These are phyloP conservation scores for Temnothorax curvispinosus DNA, from an alignment of 1,140 invertebrate genomes.

Conservation along the genomic window DNA sequence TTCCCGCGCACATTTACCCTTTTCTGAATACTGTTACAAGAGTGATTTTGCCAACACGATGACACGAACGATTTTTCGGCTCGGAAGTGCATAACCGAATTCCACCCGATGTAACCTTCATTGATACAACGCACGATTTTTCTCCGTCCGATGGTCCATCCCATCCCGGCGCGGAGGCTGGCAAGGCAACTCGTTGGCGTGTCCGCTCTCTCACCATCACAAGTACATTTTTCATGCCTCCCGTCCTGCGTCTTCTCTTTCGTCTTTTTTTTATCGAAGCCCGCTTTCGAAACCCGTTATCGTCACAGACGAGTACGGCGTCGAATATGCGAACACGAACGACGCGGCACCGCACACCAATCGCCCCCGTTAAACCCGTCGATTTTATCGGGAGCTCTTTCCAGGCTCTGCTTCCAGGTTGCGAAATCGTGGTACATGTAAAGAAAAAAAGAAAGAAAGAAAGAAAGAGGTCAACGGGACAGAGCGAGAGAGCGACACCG, in stretches of 20 bases:
- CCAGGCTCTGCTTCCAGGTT: background rate
- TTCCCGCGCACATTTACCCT: background rate
- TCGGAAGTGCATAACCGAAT: conserved; percentile 60
- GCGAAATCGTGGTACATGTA: background rate
- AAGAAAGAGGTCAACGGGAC: background rate
- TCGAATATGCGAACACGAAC: conserved; percentile 6
- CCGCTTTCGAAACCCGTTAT: conserved; percentile 58
- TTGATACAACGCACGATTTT: conserved; percentile 70
- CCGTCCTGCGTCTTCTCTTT: conserved; percentile 1
- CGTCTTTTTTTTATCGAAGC: conserved; percentile 47
- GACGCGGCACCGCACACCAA: conserved; percentile 18
- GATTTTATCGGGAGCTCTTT: conserved; percentile 55
- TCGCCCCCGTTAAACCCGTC: conserved; percentile 65
- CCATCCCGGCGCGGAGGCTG: background rate
- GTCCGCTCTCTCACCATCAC: conserved; percentile 30
- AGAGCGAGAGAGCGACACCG: conserved; percentile 1
- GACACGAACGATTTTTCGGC: conserved; percentile 45
- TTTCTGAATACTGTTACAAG: background rate
- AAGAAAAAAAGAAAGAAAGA: background rate
- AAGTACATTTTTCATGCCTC: conserved; percentile 74
- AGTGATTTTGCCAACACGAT: background rate
- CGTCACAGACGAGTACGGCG: conserved; percentile 46
- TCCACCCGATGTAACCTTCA: conserved; percentile 65
- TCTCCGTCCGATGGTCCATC: conserved; percentile 1
- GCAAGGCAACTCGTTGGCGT: conserved; percentile 12